Evolutionary conservation across 2,113 vertebrate species (phyloP).

Genomic region (Morphnarchus princeps): DNA sequence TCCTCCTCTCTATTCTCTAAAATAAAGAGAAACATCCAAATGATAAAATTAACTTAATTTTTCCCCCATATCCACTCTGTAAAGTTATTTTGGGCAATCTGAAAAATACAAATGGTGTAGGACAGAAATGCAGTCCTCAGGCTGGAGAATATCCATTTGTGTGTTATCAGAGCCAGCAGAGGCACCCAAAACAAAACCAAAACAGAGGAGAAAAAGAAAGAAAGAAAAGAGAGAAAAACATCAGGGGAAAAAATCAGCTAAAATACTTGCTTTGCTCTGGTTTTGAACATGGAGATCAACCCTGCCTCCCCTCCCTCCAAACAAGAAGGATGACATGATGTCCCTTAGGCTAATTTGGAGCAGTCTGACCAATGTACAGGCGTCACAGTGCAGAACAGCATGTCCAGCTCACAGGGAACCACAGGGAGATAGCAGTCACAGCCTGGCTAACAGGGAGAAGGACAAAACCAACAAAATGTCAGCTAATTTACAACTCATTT

Average conservation of each 20-base stretch:
- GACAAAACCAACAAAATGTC: not conserved
- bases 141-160: not conserved
- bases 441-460: not conserved
- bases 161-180: not conserved
- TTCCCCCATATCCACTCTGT: not conserved
- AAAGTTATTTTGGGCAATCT: not conserved
- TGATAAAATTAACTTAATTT: not conserved
- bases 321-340: not conserved
- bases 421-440: not conserved
- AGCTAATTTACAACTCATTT: constrained; percentile 53
- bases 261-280: not conserved
- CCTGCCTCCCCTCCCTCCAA: not conserved
- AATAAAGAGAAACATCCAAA: not conserved
- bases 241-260: accelerated
- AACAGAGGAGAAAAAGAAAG: not conserved
- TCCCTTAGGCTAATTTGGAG: not conserved
- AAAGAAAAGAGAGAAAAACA: not conserved
- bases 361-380: not conserved
- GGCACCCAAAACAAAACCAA: not conserved
- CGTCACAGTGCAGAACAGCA: not conserved
- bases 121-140: not conserved
- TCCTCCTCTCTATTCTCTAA: not conserved
- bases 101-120: not conserved
- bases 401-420: not conserved
- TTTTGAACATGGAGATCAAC: not conserved